phyloP scores from a whole-genome alignment of 2,888 invertebrate species.

The Anarsia innoxiella region DNA sequence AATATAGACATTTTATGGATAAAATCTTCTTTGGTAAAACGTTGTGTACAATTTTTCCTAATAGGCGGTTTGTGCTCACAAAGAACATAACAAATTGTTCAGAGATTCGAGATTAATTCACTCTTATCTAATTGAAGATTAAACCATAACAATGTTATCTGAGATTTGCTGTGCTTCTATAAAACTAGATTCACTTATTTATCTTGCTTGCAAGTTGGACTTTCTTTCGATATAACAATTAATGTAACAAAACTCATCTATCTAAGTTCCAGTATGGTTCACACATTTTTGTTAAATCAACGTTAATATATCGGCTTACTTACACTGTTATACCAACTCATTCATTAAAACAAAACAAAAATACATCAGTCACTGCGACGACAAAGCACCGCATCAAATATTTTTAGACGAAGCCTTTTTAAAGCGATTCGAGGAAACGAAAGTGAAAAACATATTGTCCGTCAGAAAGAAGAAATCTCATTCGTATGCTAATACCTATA shows the following conservation, averaged over 20 bases:
- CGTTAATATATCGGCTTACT: too few relatives aligned
- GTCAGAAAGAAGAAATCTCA: conserved; percentile 30
- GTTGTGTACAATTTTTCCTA: too few relatives aligned
- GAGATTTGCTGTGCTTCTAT: conserved; percentile 3
- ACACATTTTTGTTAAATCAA: too few relatives aligned
- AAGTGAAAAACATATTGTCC: conserved; percentile 41
- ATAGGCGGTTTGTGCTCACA: conserved; percentile 9
- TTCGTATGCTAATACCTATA: conserved; percentile 44
- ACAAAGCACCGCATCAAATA: conserved; percentile 26
- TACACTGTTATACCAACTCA: too few relatives aligned
- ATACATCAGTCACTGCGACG: conserved; percentile 28
- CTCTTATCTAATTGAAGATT: conserved; percentile 12
- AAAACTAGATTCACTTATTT: too few relatives aligned
- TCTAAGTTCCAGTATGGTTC: too few relatives aligned
- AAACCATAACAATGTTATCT: conserved; percentile 18
- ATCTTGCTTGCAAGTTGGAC: too few relatives aligned
- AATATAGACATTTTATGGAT: too few relatives aligned
- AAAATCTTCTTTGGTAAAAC: too few relatives aligned
- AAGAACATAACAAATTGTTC: conserved; percentile 13
- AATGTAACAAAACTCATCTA: too few relatives aligned
- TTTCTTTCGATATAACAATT: too few relatives aligned
- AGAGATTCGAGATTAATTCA: conserved; percentile 12
- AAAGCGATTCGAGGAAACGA: conserved; percentile 27
- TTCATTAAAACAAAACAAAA: conserved; percentile 2
- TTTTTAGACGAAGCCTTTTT: conserved; percentile 23